Percentiles rank a stretch among this genome's conserved stretches.
Conservation (phyloP, 2,113 vertebrate species). For the Mugil cephalus region DNA sequence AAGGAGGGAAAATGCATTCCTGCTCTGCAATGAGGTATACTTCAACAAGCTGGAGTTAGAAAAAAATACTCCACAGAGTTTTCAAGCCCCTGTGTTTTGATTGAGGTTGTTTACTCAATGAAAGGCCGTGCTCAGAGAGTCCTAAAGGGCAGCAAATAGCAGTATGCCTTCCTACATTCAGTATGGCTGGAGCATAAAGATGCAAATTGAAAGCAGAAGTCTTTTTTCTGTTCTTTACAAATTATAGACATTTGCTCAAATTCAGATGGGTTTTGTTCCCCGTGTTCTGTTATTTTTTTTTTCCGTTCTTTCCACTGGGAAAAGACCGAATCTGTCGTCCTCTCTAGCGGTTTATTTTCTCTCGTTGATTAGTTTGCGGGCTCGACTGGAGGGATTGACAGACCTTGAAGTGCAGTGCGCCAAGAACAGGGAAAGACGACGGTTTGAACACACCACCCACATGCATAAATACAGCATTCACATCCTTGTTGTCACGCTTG, state of each 20-base stretch:
- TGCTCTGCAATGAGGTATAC: conserved; percentile 70
- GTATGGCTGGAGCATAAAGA: conserved; percentile 18
- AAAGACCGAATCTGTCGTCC: conserved; percentile 23
- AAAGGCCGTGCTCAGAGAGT: conserved; percentile 43
- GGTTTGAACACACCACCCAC: conserved; percentile 78
- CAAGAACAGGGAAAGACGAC: conserved; percentile 82
- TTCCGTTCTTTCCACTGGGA: conserved; percentile 7
- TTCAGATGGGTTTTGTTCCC: neutral
- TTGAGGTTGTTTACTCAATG: conserved; percentile 72
- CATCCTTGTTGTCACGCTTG: conserved; percentile 10
- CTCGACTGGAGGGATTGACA: conserved; percentile 58
- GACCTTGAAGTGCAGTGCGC: conserved; percentile 64
- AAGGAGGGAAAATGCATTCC: conserved; percentile 73
- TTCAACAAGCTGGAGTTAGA: conserved; percentile 52
- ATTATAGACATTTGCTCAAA: conserved; percentile 25
- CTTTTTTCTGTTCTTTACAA: conserved; percentile 29
- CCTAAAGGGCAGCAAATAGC: conserved; percentile 25
- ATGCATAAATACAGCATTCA: conserved; percentile 10
- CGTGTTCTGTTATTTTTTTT: conserved; percentile 4
- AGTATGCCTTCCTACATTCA: conserved; percentile 59
- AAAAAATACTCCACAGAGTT: conserved; percentile 24
- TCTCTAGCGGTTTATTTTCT: conserved; percentile 83
- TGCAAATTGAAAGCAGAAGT: conserved; percentile 6
- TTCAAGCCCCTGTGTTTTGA: conserved; percentile 57
- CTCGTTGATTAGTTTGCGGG: conserved; percentile 80